phyloP scores from a whole-genome alignment of 2,797 vertebrate genomes.

The Clarias pachynema region DNA sequence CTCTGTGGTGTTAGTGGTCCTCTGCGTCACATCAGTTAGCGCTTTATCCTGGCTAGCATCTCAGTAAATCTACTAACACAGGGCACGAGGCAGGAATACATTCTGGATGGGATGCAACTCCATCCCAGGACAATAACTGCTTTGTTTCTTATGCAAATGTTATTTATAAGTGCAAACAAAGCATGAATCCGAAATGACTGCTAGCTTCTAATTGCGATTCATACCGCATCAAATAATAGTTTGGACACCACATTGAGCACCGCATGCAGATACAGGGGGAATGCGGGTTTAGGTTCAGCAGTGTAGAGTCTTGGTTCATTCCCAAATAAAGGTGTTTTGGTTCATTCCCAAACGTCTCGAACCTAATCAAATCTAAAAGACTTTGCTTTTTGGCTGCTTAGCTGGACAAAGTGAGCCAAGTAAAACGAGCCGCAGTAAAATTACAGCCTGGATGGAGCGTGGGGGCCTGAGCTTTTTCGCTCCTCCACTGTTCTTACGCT shows the following conservation, averaged over 20 bases:
- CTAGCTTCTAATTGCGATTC: not conserved
- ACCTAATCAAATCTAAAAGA: conserved; percentile 52
- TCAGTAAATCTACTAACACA: not conserved
- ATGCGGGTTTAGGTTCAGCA: not conserved
- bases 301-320: too few relatives aligned
- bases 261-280: not conserved
- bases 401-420: conserved; percentile 72
- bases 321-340: not conserved
- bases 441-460: conserved; percentile 79
- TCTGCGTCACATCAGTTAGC: not conserved
- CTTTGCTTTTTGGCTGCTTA: conserved; percentile 63
- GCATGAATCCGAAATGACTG: not conserved
- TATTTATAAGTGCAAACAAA: conserved; percentile 9
- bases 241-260: not conserved
- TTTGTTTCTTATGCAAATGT: conserved; percentile 37
- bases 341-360: conserved; percentile 29
- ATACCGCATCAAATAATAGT: not conserved
- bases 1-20: not conserved
- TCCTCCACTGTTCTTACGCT: conserved; percentile 76
- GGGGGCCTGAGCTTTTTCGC: conserved; percentile 68
- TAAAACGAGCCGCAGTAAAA: conserved; percentile 71
- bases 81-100: not conserved
- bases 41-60: not conserved
- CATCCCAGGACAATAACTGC: conserved; percentile 6
- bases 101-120: not conserved